Percentiles rank a stretch among this genome's conserved stretches.
Evolutionary conservation across 2,888 invertebrate genomes (phyloP).

Genomic region (Xylophagus ater): DNA sequence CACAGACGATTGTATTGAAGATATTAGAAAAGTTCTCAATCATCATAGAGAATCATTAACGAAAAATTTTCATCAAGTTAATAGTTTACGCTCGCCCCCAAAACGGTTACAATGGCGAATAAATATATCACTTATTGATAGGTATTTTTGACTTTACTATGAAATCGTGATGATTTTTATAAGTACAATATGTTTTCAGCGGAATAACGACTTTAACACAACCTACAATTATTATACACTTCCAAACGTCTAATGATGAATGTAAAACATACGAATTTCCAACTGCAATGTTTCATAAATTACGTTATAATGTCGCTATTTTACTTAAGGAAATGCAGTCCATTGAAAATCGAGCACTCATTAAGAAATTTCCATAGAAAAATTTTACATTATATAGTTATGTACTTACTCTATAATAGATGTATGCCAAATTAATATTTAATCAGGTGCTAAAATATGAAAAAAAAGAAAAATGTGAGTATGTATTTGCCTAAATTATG

Average conservation of each 20-base stretch:
- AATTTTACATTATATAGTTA: too few relatives aligned
- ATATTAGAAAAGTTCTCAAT: conserved; percentile 41
- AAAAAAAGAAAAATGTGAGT: too few relatives aligned
- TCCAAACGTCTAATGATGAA: conserved; percentile 40
- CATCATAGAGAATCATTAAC: conserved; percentile 39
- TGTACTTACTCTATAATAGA: too few relatives aligned
- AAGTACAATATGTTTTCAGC: conserved; percentile 23
- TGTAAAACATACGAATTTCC: conserved; percentile 42
- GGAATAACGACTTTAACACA: conserved; percentile 37
- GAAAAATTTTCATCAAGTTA: conserved; percentile 34
- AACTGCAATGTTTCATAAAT: conserved; percentile 42
- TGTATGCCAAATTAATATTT: too few relatives aligned
- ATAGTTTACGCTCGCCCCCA: conserved; percentile 37
- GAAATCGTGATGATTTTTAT: background rate
- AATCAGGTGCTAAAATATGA: too few relatives aligned
- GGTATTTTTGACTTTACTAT: conserved; percentile 27
- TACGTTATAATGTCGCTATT: conserved; percentile 42
- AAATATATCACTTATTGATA: conserved; percentile 42
- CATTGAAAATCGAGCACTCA: conserved; percentile 38
- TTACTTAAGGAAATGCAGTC: conserved; percentile 42
- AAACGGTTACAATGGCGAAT: conserved; percentile 42
- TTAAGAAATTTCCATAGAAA: conserved; percentile 36
- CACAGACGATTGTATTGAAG: conserved; percentile 41
- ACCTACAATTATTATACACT: conserved; percentile 43
- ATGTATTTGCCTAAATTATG: too few relatives aligned